Conservation (phyloP, 2,888 invertebrate species). For the Halictus quadricinctus region DNA sequence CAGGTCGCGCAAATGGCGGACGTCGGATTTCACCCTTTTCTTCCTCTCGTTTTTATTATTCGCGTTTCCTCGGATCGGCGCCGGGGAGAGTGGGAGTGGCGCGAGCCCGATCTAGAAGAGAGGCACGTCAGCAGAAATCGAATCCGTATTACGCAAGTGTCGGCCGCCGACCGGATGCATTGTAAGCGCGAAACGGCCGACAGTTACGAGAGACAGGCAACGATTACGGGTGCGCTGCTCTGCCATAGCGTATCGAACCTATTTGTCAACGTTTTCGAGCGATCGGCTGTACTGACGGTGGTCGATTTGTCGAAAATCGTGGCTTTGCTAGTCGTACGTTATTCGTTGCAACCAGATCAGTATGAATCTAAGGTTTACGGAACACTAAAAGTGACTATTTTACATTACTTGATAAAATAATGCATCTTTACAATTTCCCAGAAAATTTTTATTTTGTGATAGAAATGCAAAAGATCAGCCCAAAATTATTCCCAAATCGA, state of each 20-base stretch:
- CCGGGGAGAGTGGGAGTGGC: not conserved
- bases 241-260: not conserved
- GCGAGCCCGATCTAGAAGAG: constrained; percentile 1
- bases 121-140: constrained; percentile 2
- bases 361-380: no score
- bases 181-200: constrained; percentile 52
- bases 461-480: not conserved
- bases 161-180: constrained; percentile 34
- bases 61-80: constrained; percentile 1
- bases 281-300: constrained; percentile 7
- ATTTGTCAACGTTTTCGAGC: constrained; percentile 42
- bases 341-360: no score
- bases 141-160: constrained; percentile 46
- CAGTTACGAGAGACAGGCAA: constrained; percentile 48
- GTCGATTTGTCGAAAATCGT: not conserved
- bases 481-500: not conserved
- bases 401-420: not conserved
- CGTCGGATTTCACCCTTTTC: constrained; percentile 52
- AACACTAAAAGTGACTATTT: no score
- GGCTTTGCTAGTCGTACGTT: not conserved
- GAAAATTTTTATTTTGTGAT: not conserved
- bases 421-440: no score
- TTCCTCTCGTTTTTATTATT: not conserved
- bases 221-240: constrained; percentile 48
- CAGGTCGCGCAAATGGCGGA: constrained; percentile 33